phyloP scores from a whole-genome alignment of 2,888 invertebrate species.

The Thymelicus lineola region DNA sequence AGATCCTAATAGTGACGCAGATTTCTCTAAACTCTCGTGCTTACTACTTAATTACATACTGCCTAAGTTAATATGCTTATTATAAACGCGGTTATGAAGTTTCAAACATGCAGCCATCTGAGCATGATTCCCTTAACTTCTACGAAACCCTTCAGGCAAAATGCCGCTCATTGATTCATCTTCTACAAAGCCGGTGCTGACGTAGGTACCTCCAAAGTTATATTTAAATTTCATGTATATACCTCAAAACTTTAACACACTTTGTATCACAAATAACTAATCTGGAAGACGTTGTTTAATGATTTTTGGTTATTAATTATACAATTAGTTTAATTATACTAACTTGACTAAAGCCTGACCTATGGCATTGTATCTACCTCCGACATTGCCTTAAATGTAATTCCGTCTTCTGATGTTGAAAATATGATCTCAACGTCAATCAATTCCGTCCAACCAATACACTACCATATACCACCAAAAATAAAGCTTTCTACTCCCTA shows the following conservation, averaged over 20 bases:
- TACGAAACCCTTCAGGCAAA: slow-evolving; percentile 1
- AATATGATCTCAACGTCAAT: too few species aligned
- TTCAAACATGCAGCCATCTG: slow-evolving; percentile 1
- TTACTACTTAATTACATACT: background rate
- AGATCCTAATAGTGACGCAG: too few species aligned
- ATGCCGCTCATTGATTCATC: background rate
- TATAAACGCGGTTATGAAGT: background rate
- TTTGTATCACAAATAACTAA: background rate
- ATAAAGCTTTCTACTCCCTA: too few species aligned
- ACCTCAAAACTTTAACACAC: background rate
- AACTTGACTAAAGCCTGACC: too few species aligned
- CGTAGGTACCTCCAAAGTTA: background rate
- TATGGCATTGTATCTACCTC: too few species aligned
- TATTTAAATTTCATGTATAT: background rate
- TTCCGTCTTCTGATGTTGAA: too few species aligned
- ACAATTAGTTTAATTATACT: too few species aligned
- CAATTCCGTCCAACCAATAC: too few species aligned
- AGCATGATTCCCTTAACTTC: background rate
- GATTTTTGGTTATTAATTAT: too few species aligned
- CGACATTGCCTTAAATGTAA: too few species aligned
- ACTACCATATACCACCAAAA: too few species aligned
- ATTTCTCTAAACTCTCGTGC: background rate
- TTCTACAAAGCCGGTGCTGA: background rate
- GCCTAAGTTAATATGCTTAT: slow-evolving; percentile 2
- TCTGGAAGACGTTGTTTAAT: too few species aligned